Conservation (phyloP, 2,888 invertebrate genomes). For the Agriopis aurantiaria region DNA sequence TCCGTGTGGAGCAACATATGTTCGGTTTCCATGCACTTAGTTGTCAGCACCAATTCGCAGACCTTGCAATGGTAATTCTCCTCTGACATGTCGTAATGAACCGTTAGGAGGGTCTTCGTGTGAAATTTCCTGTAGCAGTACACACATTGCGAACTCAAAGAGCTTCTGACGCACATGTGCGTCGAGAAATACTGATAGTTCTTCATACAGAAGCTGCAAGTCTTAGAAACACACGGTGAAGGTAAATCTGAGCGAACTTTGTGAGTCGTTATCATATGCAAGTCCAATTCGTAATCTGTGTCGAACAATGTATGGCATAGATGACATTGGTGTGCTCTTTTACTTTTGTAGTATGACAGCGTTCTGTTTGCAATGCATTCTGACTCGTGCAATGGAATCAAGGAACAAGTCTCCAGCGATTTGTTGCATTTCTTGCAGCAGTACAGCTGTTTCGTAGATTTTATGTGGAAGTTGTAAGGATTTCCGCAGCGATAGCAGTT, state of each 20-base stretch:
- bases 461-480: slow-evolving; percentile 29
- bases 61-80: slow-evolving; percentile 45
- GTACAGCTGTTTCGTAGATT: slow-evolving; percentile 22
- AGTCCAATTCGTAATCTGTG: rapidly evolving
- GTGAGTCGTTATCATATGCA: slow-evolving; percentile 54
- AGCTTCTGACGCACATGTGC: slow-evolving; percentile 50
- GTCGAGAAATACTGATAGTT: slow-evolving; percentile 17
- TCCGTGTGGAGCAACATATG: slow-evolving; percentile 59
- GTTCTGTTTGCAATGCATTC: not conserved
- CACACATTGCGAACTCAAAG: slow-evolving; percentile 29
- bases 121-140: slow-evolving; percentile 54
- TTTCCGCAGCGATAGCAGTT: slow-evolving; percentile 60
- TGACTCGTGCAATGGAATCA: slow-evolving; percentile 15
- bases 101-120: not conserved
- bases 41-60: slow-evolving; percentile 42
- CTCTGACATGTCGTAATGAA: slow-evolving; percentile 39
- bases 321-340: not conserved
- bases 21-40: slow-evolving; percentile 52
- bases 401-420: slow-evolving; percentile 47
- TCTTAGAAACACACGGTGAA: not conserved
- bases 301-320: slow-evolving; percentile 14
- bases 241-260: slow-evolving; percentile 59
- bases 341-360: no score
- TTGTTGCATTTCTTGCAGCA: slow-evolving; percentile 45
- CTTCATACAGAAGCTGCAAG: slow-evolving; percentile 38